phyloP scores from a whole-genome alignment of 2,888 invertebrate genomes.

The Acholoe squamosa region DNA sequence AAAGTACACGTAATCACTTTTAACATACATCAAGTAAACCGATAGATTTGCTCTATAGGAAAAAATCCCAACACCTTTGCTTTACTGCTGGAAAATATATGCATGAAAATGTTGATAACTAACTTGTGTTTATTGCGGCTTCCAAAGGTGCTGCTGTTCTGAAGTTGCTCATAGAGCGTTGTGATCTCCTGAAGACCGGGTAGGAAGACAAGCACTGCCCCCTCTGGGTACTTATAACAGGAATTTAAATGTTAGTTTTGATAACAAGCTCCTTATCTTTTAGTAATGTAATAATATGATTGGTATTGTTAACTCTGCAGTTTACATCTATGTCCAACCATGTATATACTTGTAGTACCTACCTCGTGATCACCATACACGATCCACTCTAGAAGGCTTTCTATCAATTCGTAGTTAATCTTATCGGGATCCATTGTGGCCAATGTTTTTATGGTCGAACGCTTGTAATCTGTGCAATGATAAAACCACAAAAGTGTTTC shows the following conservation, averaged over 20 bases:
- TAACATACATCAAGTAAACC: neutral
- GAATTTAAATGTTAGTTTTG: too few relatives aligned
- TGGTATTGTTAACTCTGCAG: too few relatives aligned
- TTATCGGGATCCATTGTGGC: slow-evolving; percentile 88
- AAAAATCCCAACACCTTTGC: too few relatives aligned
- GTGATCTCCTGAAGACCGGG: slow-evolving; percentile 87
- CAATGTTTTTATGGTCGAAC: slow-evolving; percentile 87
- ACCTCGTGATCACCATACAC: slow-evolving; percentile 75
- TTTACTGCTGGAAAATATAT: too few relatives aligned
- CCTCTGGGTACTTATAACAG: slow-evolving; percentile 83
- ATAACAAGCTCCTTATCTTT: too few relatives aligned
- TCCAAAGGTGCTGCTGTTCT: slow-evolving; percentile 74
- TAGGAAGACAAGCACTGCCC: slow-evolving; percentile 94
- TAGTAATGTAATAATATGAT: too few relatives aligned
- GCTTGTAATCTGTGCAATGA: slow-evolving; percentile 85
- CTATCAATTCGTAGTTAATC: slow-evolving; percentile 88
- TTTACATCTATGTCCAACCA: too few relatives aligned
- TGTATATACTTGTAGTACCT: neutral
- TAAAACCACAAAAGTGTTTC: too few relatives aligned
- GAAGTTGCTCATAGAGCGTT: slow-evolving; percentile 78
- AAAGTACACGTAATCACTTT: neutral
- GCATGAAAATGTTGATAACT: neutral
- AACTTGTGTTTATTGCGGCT: slow-evolving; percentile 73
- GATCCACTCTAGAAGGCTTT: slow-evolving; percentile 84
- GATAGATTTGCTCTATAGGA: too few relatives aligned